phyloP scores from a whole-genome alignment of 1,140 invertebrate species.

The Campodea augens region DNA sequence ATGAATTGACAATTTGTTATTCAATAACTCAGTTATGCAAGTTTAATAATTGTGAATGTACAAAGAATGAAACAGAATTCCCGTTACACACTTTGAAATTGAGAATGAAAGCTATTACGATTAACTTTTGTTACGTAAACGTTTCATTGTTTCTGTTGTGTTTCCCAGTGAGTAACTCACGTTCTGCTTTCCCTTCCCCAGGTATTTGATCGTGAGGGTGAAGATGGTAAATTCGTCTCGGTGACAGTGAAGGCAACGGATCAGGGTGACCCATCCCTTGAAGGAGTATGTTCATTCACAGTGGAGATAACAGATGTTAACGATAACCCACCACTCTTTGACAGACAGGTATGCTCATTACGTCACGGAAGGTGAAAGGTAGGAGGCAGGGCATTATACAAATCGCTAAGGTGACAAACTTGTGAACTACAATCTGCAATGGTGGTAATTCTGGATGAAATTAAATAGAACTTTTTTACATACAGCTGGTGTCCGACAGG shows the following conservation, averaged over 20 bases:
- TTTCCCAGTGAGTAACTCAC: too few relatives aligned
- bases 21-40: too few relatives aligned
- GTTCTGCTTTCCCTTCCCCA: constrained; percentile 19
- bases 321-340: constrained; percentile 82
- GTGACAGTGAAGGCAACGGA: constrained; percentile 91
- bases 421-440: too few relatives aligned
- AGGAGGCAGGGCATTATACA: background rate
- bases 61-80: background rate
- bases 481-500: too few relatives aligned
- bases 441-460: too few relatives aligned
- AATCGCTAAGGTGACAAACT: too few relatives aligned
- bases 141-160: too few relatives aligned
- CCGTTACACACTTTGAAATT: background rate
- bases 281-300: constrained; percentile 88
- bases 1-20: too few relatives aligned
- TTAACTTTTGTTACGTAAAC: too few relatives aligned
- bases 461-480: too few relatives aligned
- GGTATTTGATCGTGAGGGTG: constrained; percentile 86
- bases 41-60: background rate
- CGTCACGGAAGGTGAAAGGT: background rate
- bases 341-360: constrained; percentile 53
- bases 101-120: too few relatives aligned
- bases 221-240: constrained; percentile 88
- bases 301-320: constrained; percentile 92
- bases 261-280: constrained; percentile 83